Base-by-base conservation (phyloP, 2,888 invertebrate genomes). In the Drosophila conformis region DNA sequence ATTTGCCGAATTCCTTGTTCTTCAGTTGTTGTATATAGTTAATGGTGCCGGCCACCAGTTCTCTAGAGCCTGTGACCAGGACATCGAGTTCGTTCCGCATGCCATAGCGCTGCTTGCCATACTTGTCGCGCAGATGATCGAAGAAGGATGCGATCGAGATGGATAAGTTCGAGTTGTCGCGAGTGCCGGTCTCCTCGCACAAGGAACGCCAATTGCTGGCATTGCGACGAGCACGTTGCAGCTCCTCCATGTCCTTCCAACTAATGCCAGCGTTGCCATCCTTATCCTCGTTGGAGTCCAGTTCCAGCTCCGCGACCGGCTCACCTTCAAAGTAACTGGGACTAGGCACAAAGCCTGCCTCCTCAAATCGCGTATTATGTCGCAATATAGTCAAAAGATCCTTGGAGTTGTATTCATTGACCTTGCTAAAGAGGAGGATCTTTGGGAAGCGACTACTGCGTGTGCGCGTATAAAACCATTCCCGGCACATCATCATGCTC, bases 401-500 rank as follows among this genome's bases (percentile, higher is more conserved):
- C 61, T 90, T 87, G n/a, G 90, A 79, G 29, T 88, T 87, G 48
- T 79, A 79, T 57, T 87, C 90, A 33, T 85, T 87, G 1, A 85
- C 78, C 36, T 85, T 90, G 54, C 73, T 88, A 31, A 83, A 87
- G 6, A 87, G 81, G 49, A 87, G 58, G 0, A 87, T 54, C 51
- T 87, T 87, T 0, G 87, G 83, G 1, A 70, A 46, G 7, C 87
- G 90, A 59, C 73, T 88, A 52, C 81, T 58, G 0, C 87, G 90
- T 0, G 87, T 87, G 11, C 73, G 46, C 0, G 68, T 57, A 21
- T 83, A 75, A 49, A 87, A 87, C 87, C 87, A 87, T 15, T 87
- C 90, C 1, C 88, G 89, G 4, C 87, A 87, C 48, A 78, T 68
- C 76, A 87, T 72, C 88, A 90, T 87, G 69, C 90, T 90, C 69